These are phyloP conservation scores for Gortyna flavago DNA, from an alignment of 2,888 invertebrate genomes.

Conservation along the genomic window DNA sequence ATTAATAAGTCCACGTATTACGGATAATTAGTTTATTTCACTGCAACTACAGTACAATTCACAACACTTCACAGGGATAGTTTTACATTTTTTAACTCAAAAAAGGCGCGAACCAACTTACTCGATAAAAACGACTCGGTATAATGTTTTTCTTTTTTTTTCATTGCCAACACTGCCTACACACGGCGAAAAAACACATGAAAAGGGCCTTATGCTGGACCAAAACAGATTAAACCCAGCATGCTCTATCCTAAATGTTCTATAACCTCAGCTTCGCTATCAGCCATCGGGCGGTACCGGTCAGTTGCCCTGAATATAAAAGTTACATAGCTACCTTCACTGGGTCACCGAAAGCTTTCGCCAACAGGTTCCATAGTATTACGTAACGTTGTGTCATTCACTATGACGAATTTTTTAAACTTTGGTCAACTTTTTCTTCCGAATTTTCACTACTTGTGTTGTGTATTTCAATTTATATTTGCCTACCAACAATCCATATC, in stretches of 20 bases:
- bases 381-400: slow-evolving; percentile 48
- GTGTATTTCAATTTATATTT: neutral
- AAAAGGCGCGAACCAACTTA: too few relatives aligned
- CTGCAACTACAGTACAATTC: too few relatives aligned
- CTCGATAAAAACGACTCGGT: too few relatives aligned
- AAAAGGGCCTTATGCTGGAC: neutral
- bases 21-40: too few relatives aligned
- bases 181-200: too few relatives aligned
- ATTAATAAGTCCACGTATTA: too few relatives aligned
- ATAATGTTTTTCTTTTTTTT: too few relatives aligned
- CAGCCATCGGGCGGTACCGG: neutral
- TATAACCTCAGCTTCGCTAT: slow-evolving; percentile 6
- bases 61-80: too few relatives aligned
- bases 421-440: slow-evolving; percentile 31
- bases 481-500: neutral
- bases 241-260: neutral
- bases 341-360: slow-evolving; percentile 45
- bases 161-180: too few relatives aligned
- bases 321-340: slow-evolving; percentile 33
- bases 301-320: slow-evolving; percentile 36
- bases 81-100: too few relatives aligned
- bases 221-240: neutral
- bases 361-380: slow-evolving; percentile 35
- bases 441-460: slow-evolving; percentile 13
- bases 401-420: slow-evolving; percentile 44